Evolutionary conservation across 2,113 vertebrate genomes (phyloP), one percentile per base, ranked within the genome.

Genomic region (Conger conger): DNA sequence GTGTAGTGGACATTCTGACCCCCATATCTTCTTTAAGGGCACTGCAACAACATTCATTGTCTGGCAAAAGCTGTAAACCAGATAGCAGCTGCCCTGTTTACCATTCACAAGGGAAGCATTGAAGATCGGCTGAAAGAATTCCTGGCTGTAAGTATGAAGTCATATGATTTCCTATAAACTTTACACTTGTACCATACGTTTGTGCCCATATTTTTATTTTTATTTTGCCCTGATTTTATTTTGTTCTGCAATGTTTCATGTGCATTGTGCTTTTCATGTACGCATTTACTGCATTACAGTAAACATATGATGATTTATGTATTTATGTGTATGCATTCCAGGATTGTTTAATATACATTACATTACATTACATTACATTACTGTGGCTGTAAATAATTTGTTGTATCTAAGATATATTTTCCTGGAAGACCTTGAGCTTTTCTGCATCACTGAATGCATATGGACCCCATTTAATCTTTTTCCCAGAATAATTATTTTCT

Each of bases 1-100:
- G 30, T 30, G n/a, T 37, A 35, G 30, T 15, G 50, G 33, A 54
- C 76, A 35, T 76, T 57, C 45, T 78, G 35, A 84, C 83, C 7
- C 8, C n/a, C 20, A 33, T 33, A 82, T 90, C 84, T 80, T 23
- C 88, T 89, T 93, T 88, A 90, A 99, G 98, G 98, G 23, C 98
- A 99, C 90, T 99, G 98, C 93, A 99, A 99, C 95, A 99, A 99
- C 93, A 99, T 99, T 89, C 98, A 99, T 88, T 99, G 98, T 91
- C 92, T 99, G 96, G 98, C 98, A 82, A 99, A 99, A 93, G 98
- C 98, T 79, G 97, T 99, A 94, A 99, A 99, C 94, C 98, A 99
- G 96, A 99, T 99, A 27, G 98, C 98, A 83, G 98, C 98, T 36
- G 98, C 98, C 86, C 96, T 99, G 81, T 99, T 99, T 91, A 99